Evolutionary conservation across 2,113 vertebrate species (phyloP).

Genomic region (Semicossyphus pulcher): DNA sequence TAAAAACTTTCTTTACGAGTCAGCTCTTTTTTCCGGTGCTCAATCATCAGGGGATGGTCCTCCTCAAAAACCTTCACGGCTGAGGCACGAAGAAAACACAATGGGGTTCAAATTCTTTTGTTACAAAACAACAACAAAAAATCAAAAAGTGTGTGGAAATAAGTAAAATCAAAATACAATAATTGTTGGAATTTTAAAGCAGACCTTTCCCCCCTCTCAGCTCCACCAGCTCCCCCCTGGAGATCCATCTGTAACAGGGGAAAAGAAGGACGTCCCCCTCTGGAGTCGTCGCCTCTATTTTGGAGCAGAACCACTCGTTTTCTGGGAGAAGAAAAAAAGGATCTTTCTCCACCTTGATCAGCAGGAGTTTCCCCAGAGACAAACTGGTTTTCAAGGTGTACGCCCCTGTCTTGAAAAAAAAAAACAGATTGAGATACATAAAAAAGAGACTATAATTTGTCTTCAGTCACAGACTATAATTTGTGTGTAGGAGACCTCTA

Average conservation of each 20-base stretch:
- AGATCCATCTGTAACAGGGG: conserved; percentile 81
- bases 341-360: conserved; percentile 77
- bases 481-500: no score
- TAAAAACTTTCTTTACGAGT: conserved; percentile 37
- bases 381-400: conserved; percentile 56
- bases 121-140: no score
- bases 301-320: conserved; percentile 80
- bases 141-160: neutral
- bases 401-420: conserved; percentile 43
- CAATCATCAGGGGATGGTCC: conserved; percentile 36
- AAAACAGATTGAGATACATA: neutral
- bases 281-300: conserved; percentile 68
- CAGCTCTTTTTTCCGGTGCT: conserved; percentile 63
- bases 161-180: no score
- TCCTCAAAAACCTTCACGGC: conserved; percentile 68
- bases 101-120: neutral
- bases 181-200: neutral
- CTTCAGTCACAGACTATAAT: no score
- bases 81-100: neutral
- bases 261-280: conserved; percentile 66
- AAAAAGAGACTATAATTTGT: neutral
- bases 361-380: conserved; percentile 69
- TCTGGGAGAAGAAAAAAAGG: conserved; percentile 44
- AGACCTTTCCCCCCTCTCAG: conserved; percentile 78
- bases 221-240: conserved; percentile 61